Percentiles rank a stretch among this genome's conserved stretches.
Evolutionary conservation across 2,888 invertebrate species (phyloP).

Genomic region (Rambutsinella grinnellia): DNA sequence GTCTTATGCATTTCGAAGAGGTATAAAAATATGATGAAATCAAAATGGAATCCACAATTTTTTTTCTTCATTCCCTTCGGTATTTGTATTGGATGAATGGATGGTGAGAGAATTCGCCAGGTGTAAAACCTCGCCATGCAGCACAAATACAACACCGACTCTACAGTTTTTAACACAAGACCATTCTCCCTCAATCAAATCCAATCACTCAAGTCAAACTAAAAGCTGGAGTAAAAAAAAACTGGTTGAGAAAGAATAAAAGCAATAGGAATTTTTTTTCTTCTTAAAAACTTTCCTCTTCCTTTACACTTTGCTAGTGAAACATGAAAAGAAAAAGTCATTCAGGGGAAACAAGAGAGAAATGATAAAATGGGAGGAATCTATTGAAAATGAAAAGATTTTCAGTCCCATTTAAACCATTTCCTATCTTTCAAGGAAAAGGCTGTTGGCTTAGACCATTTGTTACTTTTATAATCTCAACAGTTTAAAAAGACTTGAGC

Average conservation of each 20-base stretch:
- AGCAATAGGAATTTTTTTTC: not conserved
- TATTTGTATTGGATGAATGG: constrained; percentile 21
- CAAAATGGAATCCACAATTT: constrained; percentile 47
- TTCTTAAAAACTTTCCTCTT: not conserved
- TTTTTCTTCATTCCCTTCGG: too few species aligned
- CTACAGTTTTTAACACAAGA: constrained; percentile 9
- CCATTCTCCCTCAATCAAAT: constrained; percentile 43
- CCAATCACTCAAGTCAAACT: constrained; percentile 48
- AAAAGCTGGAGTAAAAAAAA: too few species aligned
- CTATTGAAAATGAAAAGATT: constrained; percentile 8
- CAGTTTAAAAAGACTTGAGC: too few species aligned
- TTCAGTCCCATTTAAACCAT: constrained; percentile 13
- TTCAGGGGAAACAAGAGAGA: not conserved
- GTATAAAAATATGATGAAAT: constrained; percentile 27
- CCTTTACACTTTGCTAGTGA: not conserved
- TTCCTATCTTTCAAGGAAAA: too few species aligned
- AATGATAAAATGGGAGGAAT: not conserved
- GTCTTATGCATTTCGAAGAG: constrained; percentile 4
- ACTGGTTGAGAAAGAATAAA: constrained; percentile 1
- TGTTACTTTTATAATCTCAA: too few species aligned
- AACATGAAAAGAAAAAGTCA: constrained; percentile 10
- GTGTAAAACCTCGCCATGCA: constrained; percentile 64
- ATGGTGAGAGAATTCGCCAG: constrained; percentile 57
- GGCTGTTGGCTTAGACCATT: too few species aligned
- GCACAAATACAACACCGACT: constrained; percentile 9